These are phyloP conservation scores for Ranitomeya variabilis DNA, from an alignment of 2,113 vertebrate species.

Conservation along the genomic window DNA sequence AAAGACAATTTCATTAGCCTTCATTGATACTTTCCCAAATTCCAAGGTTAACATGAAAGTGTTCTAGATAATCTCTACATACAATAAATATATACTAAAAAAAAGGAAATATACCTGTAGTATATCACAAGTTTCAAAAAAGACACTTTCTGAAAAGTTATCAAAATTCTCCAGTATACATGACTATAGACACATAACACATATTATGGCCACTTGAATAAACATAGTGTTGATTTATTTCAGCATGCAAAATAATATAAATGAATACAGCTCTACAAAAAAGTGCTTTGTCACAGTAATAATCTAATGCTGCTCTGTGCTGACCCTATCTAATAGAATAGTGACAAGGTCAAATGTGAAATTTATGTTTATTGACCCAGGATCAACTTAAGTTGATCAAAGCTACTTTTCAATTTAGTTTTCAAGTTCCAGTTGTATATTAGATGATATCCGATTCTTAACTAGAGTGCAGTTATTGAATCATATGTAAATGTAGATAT, in stretches of 20 bases:
- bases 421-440: conserved; percentile 15
- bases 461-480: neutral
- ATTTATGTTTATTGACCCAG: conserved; percentile 18
- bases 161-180: too few relatives aligned
- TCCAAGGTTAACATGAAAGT: too few relatives aligned
- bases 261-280: neutral
- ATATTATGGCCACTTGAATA: neutral
- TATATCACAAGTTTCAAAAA: too few relatives aligned
- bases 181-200: neutral
- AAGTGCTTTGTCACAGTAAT: conserved; percentile 10
- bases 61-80: too few relatives aligned
- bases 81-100: too few relatives aligned
- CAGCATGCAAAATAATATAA: neutral
- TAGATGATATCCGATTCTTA: conserved; percentile 2
- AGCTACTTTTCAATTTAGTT: conserved; percentile 33
- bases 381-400: neutral
- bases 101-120: too few relatives aligned
- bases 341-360: conserved; percentile 41
- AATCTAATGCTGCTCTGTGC: neutral
- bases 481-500: conserved; percentile 29
- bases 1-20: too few relatives aligned
- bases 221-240: neutral
- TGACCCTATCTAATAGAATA: conserved; percentile 17
- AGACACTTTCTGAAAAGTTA: too few relatives aligned
- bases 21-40: too few relatives aligned